A percentile compares a stretch with the other conserved stretches of the same genome.
phyloP scores from a whole-genome alignment of 2,888 invertebrate species.

The Mesorhabditis belari region DNA sequence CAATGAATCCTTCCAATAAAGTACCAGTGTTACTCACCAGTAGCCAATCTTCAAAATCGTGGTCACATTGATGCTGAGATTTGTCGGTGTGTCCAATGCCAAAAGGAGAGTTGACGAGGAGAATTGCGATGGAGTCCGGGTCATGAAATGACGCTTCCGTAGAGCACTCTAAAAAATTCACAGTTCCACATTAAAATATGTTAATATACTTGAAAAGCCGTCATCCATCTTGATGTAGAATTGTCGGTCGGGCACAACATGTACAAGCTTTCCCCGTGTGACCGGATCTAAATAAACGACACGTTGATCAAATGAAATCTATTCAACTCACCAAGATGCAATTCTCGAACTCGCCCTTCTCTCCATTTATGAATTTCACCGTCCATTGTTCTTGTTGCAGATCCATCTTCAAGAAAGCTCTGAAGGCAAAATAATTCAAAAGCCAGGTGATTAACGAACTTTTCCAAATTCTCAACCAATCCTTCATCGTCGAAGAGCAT shows the following conservation, averaged over 20 bases:
- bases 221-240: neutral
- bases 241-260: neutral
- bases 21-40: too few species aligned
- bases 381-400: too few species aligned
- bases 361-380: too few species aligned
- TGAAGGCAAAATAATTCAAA: neutral
- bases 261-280: neutral
- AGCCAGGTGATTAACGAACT: neutral
- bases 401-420: neutral
- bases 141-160: slow-evolving; percentile 20
- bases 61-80: neutral
- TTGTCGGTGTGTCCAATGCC: neutral
- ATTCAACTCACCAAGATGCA: neutral
- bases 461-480: neutral
- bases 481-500: neutral
- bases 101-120: slow-evolving; percentile 3
- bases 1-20: neutral
- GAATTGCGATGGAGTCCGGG: slow-evolving; percentile 14
- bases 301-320: neutral
- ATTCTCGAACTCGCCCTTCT: neutral
- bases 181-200: slow-evolving; percentile 16
- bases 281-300: neutral
- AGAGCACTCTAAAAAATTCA: slow-evolving; percentile 23
- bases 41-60: neutral
- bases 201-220: slow-evolving; percentile 22